phyloP scores from a whole-genome alignment of 23 tunicate species.

The Trididemnum miniatum region DNA sequence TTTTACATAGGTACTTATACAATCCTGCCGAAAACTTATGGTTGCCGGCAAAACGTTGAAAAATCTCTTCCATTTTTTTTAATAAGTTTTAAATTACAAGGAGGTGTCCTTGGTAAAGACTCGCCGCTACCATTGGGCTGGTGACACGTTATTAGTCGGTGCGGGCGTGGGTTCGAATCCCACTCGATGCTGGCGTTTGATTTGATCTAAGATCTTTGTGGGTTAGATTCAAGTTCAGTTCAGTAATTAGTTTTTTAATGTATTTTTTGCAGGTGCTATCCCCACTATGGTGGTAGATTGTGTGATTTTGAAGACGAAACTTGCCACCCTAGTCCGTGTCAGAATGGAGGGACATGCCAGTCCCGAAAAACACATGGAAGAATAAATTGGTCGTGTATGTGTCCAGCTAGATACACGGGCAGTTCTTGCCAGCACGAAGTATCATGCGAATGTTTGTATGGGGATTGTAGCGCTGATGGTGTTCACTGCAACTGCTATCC shows the following conservation, averaged over 20 bases:
- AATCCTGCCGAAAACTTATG: no score
- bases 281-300: constrained; percentile 18
- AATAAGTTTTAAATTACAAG: no score
- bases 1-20: no score
- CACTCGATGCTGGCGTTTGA: neutral
- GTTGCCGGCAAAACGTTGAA: no score
- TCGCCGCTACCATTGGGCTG: no score
- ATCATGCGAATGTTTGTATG: constrained; percentile 17
- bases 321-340: constrained; percentile 28
- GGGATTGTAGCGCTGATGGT: neutral
- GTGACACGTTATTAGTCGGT: no score
- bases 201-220: neutral
- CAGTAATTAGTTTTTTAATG: neutral
- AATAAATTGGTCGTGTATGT: constrained; percentile 25
- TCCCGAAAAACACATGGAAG: neutral
- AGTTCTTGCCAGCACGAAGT: constrained; percentile 18
- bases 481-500: constrained; percentile 9
- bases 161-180: no score
- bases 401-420: constrained; percentile 69
- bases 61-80: no score
- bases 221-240: neutral
- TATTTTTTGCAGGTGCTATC: constrained; percentile 25
- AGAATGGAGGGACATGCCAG: constrained; percentile 41
- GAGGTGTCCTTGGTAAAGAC: no score
- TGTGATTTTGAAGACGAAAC: constrained; percentile 8